Evolutionary conservation across 2,888 invertebrate species (phyloP).

Genomic region (Drosophila falleni): DNA sequence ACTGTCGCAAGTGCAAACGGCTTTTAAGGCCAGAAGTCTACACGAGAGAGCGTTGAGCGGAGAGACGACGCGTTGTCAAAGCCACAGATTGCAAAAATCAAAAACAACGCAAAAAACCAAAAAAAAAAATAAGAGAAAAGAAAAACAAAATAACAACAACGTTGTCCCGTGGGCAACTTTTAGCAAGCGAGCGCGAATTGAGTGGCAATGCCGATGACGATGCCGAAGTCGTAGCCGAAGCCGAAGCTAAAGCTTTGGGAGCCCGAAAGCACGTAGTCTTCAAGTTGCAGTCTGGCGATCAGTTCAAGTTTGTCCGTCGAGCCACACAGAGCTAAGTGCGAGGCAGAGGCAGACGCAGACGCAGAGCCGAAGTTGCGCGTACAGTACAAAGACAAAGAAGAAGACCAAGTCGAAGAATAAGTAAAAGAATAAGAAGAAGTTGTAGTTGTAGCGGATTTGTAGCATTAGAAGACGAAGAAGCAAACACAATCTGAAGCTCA

Average conservation of each 20-base stretch:
- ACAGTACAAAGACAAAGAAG: constrained; percentile 27
- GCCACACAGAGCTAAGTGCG: constrained; percentile 53
- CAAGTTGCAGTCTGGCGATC: constrained; percentile 57
- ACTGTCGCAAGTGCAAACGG: constrained; percentile 78
- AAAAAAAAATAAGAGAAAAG: constrained; percentile 9
- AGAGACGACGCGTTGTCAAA: constrained; percentile 34
- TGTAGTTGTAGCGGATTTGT: constrained; percentile 2
- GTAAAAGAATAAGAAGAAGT: constrained; percentile 14
- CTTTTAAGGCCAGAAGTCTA: constrained; percentile 60
- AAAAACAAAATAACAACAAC: constrained; percentile 35
- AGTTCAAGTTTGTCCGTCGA: constrained; percentile 71
- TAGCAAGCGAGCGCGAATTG: constrained; percentile 44
- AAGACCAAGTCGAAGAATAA: constrained; percentile 14
- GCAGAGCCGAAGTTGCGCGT: constrained; percentile 42
- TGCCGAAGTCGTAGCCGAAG: constrained; percentile 18
- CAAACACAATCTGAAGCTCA: constrained; percentile 13
- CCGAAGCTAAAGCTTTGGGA: constrained; percentile 51
- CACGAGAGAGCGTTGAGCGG: constrained; percentile 38
- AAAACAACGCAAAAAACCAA: constrained; percentile 9
- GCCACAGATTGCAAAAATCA: constrained; percentile 48
- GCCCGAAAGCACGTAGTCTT: constrained; percentile 60
- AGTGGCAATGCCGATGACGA: constrained; percentile 16
- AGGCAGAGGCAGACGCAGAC: constrained; percentile 20
- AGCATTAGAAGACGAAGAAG: constrained; percentile 7
- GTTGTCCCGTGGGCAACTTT: constrained; percentile 38